Base-by-base conservation (phyloP, 2,113 vertebrate species). In the Strigops habroptila region DNA sequence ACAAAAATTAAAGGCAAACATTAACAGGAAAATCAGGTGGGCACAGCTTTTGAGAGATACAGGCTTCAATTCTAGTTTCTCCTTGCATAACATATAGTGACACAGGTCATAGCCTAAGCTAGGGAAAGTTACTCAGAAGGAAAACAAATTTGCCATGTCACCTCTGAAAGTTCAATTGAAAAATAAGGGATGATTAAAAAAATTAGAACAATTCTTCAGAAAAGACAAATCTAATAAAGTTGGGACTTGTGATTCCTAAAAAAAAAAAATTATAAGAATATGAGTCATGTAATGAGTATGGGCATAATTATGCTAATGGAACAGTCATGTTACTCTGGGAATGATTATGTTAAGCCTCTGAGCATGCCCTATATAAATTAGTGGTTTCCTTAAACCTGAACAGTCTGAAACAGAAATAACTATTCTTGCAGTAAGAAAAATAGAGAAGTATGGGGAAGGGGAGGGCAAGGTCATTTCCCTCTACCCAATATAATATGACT, bases 271-370 rank as follows among this genome's bases (percentile, higher is more conserved):
- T 18, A 13, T 65, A 79, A 68, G 65, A 92, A 87, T 92, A 96
- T 87, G 48, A 96, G 90, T 94, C 60, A 84, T 71, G 33, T 90
- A 86, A 93, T 75, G 65, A 91, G 21, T 73, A 94, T 82, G 35
- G 69, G 44, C 64, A 92, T 94, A 96, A 94, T 96, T 96, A 96
- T 96, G 92, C 48, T 96, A 86, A 93, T 90, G 37, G 65, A 68
- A 75, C 76, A 90, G 78, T 75, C 69, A 23, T 86, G 88, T 94
- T 94, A 94, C 64, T 71, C 48, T 79, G 80, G 88, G 86, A 93
- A 91, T 86, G 76, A 96, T 93, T 96, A 91, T 76, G 48, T 44
- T 75, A 88, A 94, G 65, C 44, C 64, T 94, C 85, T 90, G 82
- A 94, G 46, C 60, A 94, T 93, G 76, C 55, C 87, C 63, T 77